Evolutionary conservation across 1,140 invertebrate genomes (phyloP).

Genomic region (Vanessa atalanta): DNA sequence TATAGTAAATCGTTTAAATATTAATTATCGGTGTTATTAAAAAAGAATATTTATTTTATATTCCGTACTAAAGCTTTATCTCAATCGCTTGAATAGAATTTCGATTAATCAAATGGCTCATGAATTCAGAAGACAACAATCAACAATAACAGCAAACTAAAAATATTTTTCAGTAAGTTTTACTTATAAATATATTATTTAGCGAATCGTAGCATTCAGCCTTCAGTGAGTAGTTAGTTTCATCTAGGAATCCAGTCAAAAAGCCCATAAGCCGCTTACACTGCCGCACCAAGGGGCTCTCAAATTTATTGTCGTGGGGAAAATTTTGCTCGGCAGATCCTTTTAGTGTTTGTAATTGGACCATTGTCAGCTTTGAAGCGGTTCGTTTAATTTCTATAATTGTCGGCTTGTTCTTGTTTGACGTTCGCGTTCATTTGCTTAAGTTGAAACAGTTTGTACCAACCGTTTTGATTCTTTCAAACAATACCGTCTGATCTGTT

Average conservation of each 20-base stretch:
- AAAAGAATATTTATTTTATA: too few species aligned
- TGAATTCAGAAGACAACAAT: too few species aligned
- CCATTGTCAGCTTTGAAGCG: constrained; percentile 28
- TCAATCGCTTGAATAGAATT: too few species aligned
- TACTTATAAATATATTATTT: too few species aligned
- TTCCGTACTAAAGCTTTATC: too few species aligned
- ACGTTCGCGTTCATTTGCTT: neutral
- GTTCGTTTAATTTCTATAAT: constrained; percentile 15
- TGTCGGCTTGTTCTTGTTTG: constrained; percentile 9
- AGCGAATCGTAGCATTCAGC: neutral
- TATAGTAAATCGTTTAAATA: too few species aligned
- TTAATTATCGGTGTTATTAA: too few species aligned
- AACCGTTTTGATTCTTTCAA: too few species aligned
- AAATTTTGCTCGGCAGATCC: constrained; percentile 34
- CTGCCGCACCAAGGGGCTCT: constrained; percentile 37
- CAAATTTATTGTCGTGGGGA: constrained; percentile 46
- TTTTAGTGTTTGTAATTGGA: constrained; percentile 32
- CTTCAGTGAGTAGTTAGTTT: neutral
- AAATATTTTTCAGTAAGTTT: too few species aligned
- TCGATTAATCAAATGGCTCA: too few species aligned
- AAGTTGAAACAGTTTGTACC: neutral
- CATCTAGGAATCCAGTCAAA: constrained; percentile 37
- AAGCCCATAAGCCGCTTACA: constrained; percentile 46
- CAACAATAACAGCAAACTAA: too few species aligned
- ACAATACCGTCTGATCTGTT: too few species aligned